phyloP scores from a whole-genome alignment of 2,797 vertebrate genomes.

The Sebastes matsubarae region DNA sequence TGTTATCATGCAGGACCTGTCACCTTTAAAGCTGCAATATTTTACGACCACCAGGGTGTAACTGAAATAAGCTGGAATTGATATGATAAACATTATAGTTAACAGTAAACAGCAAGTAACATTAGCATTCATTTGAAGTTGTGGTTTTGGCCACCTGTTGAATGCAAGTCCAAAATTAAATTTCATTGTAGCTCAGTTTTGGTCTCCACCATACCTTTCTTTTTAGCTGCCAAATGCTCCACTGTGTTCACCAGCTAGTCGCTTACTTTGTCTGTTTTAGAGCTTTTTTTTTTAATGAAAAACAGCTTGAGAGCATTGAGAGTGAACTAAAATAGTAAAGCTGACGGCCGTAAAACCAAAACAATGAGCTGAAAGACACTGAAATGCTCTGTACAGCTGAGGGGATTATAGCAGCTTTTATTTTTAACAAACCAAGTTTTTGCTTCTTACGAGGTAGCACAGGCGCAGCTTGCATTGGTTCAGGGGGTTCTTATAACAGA shows the following conservation, averaged over 20 bases:
- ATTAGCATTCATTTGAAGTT: neutral
- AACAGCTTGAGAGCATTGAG: neutral
- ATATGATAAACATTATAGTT: neutral
- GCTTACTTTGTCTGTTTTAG: neutral
- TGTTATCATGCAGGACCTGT: neutral
- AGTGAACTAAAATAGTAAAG: neutral
- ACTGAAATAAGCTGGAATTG: neutral
- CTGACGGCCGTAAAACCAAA: neutral
- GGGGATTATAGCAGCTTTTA: neutral
- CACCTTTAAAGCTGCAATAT: neutral
- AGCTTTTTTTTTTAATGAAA: no score
- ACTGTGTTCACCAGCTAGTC: no score
- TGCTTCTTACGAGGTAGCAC: no score
- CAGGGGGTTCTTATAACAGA: no score
- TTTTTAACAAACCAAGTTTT: no score
- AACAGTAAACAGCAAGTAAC: neutral
- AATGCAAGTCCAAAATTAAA: neutral
- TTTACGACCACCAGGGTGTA: neutral
- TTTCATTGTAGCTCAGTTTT: neutral
- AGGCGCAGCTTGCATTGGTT: no score
- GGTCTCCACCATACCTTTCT: neutral
- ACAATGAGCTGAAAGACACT: neutral
- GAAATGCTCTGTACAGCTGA: neutral
- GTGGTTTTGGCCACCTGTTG: neutral
- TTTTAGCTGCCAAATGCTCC: no score